Evolutionary conservation across 2,797 vertebrate species (phyloP), one percentile per base, ranked within the genome.

Genomic region (Sebastes minor): DNA sequence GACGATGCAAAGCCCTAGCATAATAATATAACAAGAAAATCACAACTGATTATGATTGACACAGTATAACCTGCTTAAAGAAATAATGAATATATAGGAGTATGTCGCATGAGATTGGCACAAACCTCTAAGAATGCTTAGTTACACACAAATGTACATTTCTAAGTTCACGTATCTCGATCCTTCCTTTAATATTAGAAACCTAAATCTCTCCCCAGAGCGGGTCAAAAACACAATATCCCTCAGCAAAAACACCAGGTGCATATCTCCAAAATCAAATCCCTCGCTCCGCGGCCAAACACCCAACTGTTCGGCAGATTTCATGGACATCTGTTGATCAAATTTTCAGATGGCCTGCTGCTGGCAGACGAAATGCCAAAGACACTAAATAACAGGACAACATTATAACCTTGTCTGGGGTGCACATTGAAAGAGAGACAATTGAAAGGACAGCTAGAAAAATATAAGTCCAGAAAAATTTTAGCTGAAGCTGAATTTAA

Each of bases 261-360:
- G 53, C 71, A 59, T 69, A 78, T 75, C 59, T 75, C 71, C n/a
- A 53, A 80, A 84, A 87, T 82, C 63, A 27, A 88, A 76, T 84
- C 61, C 35, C 64, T 71, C 5, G 3, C 60, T 82, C 76, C 18
- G 20, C 28, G 20, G 66, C 61, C 71, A 72, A 78, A 80, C 33
- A 42, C 56, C 76, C 57, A 74, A 75, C 72, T 74, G 81, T 42
- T 76, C 27, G 1, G 55, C 78, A 75, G 62, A 82, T 84, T 80
- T 79, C 66, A 71, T 32, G 52, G 76, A 66, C 80, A 84, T 88
- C 85, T 81, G 63, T 71, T 81, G 53, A 77, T 80, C 59, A 65
- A 10, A 66, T 74, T 75, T 74, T 77, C n/a, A 66, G 74, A 84
- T 68, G 25, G 63, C 70, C 73, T 56, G 70, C 78, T 49, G 78